phyloP scores from a whole-genome alignment of 2,113 vertebrate species.

The Chitala chitala region DNA sequence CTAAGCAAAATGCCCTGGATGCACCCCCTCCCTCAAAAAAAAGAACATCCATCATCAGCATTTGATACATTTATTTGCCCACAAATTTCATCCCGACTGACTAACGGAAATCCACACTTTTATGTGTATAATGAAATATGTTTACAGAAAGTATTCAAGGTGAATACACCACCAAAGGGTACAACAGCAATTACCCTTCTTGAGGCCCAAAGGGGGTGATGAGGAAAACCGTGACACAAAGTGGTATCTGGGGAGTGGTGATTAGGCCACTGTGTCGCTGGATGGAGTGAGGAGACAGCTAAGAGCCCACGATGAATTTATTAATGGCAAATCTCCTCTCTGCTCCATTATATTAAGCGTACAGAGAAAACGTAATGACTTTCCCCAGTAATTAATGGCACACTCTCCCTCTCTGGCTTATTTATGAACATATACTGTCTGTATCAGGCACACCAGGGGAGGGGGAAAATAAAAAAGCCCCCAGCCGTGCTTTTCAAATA shows the following conservation, averaged over 20 bases:
- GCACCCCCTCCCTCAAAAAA: no score
- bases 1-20: no score
- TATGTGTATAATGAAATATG: no score
- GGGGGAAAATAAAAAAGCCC: constrained; percentile 18
- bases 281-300: constrained; percentile 32
- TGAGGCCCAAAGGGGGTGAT: neutral
- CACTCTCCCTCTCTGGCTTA: constrained; percentile 45
- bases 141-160: neutral
- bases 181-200: neutral
- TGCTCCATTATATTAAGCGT: constrained; percentile 57
- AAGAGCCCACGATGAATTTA: constrained; percentile 46
- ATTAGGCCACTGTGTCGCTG: constrained; percentile 38
- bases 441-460: constrained; percentile 35
- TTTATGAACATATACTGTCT: constrained; percentile 52
- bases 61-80: no score
- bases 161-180: neutral
- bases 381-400: constrained; percentile 60
- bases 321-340: constrained; percentile 46
- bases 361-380: constrained; percentile 51
- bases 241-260: constrained; percentile 27
- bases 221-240: neutral
- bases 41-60: no score
- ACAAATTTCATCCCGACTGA: no score
- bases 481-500: constrained; percentile 28
- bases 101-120: no score